phyloP scores from a whole-genome alignment of 2,113 vertebrate genomes.

The Saccopteryx leptura region DNA sequence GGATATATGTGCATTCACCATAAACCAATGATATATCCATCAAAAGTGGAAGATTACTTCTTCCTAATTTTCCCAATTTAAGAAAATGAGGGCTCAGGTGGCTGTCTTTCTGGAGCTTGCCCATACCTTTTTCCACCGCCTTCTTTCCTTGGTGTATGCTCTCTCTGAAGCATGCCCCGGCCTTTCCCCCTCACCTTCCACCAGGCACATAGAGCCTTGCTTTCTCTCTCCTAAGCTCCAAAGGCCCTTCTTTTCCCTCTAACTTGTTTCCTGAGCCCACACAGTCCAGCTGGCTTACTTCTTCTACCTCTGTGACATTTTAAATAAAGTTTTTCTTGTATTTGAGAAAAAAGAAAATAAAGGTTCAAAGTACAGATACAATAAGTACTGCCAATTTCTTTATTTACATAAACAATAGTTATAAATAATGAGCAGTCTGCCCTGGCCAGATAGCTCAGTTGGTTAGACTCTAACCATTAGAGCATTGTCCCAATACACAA shows the following conservation, averaged over 20 bases:
- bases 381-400: background rate
- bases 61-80: conserved; percentile 27
- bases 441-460: too few species aligned
- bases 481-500: too few species aligned
- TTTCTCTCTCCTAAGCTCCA: background rate
- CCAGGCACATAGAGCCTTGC: too few species aligned
- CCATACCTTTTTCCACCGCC: background rate
- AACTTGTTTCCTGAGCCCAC: too few species aligned
- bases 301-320: too few species aligned
- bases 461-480: too few species aligned
- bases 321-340: too few species aligned
- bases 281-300: too few species aligned
- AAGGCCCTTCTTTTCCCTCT: background rate
- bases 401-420: background rate
- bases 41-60: conserved; percentile 14
- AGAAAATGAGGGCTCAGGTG: background rate
- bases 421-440: background rate
- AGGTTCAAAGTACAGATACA: background rate
- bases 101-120: background rate
- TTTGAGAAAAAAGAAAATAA: conserved; percentile 3
- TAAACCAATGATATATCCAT: background rate
- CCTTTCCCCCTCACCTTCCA: too few species aligned
- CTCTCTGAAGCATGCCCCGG: background rate
- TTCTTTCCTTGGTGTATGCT: too few species aligned
- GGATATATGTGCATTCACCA: background rate